Base-by-base conservation (phyloP, 2,797 vertebrate genomes). In the Mallotus villosus region DNA sequence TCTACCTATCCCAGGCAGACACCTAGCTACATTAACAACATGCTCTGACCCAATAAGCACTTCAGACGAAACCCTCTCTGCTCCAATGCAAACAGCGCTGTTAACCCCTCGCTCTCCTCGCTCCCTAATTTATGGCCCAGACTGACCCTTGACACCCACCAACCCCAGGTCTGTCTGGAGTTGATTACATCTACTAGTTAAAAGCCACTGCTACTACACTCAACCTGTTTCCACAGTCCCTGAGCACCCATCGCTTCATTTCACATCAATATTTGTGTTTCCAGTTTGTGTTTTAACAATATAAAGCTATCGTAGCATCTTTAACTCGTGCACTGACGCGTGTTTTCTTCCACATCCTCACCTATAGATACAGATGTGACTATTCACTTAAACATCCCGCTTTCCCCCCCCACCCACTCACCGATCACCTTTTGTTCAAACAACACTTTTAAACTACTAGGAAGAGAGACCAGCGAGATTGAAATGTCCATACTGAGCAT, bases 181-280 rank as follows among this genome's bases (percentile, higher is more conserved):
- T 62, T 70, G 75, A 73, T 58, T 58, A 58, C 49, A 41, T 76
- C 70, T 62, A 63, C 62, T 79, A 77, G 76, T 82, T 85, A 74
- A 77, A 82, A 64, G 71, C 78, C 77, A 29, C 51, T 66, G 58
- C 77, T 70, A 78, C 71, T 34, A 71, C 63, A 9, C 74, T 79
- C 71, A 70, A 61, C 25, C 68, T 79, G 77, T 68, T 78, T 85
- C 81, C 76, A 78, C 84, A 78, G 85, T 93, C 91, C 91, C 91
- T 92, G 92, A 93, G 91, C 90, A 82, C 88, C 88, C 74, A 78
- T 82, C 79, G 70, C 65, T 72, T 85, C 87, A 89, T 88, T 87
- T 85, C 85, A 88, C 89, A 84, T 82, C 63, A 75, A 83, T 70
- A 77, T 72, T 79, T 46, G 41, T 46, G 41, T 72, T 75, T 83